A percentile compares a stretch with the other conserved stretches of the same genome.
phyloP scores from a whole-genome alignment of 1,140 invertebrate genomes.

The Saxidomus purpurata region DNA sequence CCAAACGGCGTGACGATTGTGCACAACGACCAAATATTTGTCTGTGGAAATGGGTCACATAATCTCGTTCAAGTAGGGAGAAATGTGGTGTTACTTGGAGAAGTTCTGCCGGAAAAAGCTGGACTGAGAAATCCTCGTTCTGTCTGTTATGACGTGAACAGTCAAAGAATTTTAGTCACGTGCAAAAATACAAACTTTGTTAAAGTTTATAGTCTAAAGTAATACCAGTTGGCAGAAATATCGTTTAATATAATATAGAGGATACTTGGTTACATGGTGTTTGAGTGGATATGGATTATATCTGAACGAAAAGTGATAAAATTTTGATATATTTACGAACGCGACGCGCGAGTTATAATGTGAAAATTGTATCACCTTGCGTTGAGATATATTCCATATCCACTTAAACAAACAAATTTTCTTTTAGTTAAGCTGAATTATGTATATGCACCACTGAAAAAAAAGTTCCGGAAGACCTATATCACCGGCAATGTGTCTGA shows the following conservation, averaged over 20 bases:
- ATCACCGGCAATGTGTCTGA: too few species aligned
- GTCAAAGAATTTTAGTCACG: slow-evolving; percentile 28
- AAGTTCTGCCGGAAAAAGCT: background rate
- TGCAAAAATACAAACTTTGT: slow-evolving; percentile 39
- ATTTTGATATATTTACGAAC: too few species aligned
- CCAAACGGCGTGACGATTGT: slow-evolving; percentile 9
- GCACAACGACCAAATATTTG: slow-evolving; percentile 43
- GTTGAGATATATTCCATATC: too few species aligned
- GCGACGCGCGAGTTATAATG: too few species aligned
- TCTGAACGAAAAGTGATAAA: too few species aligned
- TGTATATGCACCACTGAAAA: too few species aligned
- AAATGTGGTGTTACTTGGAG: slow-evolving; percentile 19
- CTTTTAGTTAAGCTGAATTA: too few species aligned
- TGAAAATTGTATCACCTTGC: too few species aligned
- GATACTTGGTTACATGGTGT: background rate
- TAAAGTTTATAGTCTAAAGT: slow-evolving; percentile 25
- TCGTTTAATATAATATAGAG: background rate
- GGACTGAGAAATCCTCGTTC: background rate
- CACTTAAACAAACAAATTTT: too few species aligned
- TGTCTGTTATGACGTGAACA: slow-evolving; percentile 35
- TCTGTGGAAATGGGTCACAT: slow-evolving; percentile 22
- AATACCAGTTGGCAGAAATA: background rate
- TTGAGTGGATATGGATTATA: background rate
- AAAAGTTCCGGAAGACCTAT: too few species aligned
- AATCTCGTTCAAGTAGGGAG: slow-evolving; percentile 16